A percentile compares a stretch with the other conserved stretches of the same genome.
These are phyloP conservation scores for Frieseomelitta varia DNA, from an alignment of 1,140 invertebrate species.

Conservation along the genomic window DNA sequence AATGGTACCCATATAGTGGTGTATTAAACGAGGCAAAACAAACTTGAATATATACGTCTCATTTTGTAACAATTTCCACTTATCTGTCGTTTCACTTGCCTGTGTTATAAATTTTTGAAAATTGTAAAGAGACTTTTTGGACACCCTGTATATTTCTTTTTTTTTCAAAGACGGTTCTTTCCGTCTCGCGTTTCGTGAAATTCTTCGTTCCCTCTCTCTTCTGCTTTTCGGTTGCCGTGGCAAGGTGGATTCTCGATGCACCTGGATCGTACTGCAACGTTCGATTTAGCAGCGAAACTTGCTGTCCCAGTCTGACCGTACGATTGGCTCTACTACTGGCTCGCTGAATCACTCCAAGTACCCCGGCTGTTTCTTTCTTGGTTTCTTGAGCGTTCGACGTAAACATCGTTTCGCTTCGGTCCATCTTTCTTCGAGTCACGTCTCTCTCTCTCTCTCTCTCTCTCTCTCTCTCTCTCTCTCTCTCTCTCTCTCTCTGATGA, in stretches of 20 bases:
- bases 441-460: not conserved
- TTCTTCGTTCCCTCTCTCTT: not conserved
- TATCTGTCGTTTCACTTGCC: too few species aligned
- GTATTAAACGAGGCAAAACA: too few species aligned
- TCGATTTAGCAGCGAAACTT: conserved; percentile 50
- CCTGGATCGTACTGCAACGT: not conserved
- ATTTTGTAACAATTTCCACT: too few species aligned
- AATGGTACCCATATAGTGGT: too few species aligned
- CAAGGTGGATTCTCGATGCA: conserved; percentile 2
- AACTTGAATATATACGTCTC: too few species aligned
- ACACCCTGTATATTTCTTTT: too few species aligned
- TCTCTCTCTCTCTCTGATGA: not conserved
- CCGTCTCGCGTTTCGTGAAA: not conserved
- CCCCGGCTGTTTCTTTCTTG: not conserved
- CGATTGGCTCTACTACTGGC: conserved; percentile 69
- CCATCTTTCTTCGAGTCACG: too few species aligned
- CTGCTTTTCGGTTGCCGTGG: conserved; percentile 1
- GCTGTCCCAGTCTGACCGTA: conserved; percentile 61
- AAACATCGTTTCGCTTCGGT: not conserved
- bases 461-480: not conserved
- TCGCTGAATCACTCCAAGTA: conserved; percentile 9
- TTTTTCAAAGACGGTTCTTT: too few species aligned
- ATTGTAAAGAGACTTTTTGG: too few species aligned
- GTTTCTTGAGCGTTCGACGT: too few species aligned
- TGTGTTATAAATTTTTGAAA: too few species aligned